These are phyloP conservation scores for Amazonetta brasiliensis DNA, from an alignment of 2,797 vertebrate species.

Conservation along the genomic window DNA sequence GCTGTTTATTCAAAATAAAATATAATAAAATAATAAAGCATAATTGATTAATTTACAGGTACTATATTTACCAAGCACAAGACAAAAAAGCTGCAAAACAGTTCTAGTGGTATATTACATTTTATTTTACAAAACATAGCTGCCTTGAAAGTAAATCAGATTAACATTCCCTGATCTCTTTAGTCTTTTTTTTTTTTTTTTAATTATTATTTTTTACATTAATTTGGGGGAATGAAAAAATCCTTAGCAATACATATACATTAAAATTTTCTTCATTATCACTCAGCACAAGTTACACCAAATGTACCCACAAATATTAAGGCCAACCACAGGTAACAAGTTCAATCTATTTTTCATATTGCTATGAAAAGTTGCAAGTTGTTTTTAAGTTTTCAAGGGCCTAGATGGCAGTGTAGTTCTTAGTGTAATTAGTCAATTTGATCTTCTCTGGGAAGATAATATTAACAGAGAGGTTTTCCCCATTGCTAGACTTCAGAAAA, in stretches of 20 bases:
- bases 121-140: conserved; percentile 54
- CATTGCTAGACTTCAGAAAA: conserved; percentile 82
- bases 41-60: neutral
- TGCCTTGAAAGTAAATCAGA: conserved; percentile 40
- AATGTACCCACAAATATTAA: conserved; percentile 22
- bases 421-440: conserved; percentile 86
- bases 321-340: conserved; percentile 3
- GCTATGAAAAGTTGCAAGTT: neutral
- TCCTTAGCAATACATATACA: conserved; percentile 1
- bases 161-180: neutral
- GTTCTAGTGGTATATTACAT: neutral
- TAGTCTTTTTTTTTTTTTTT: neutral
- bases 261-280: conserved; percentile 16
- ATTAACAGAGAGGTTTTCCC: conserved; percentile 87
- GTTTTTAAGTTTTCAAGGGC: neutral
- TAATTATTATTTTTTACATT: neutral
- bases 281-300: conserved; percentile 11
- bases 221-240: neutral
- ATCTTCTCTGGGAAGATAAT: conserved; percentile 94
- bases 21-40: neutral
- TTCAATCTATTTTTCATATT: neutral
- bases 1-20: conserved; percentile 54
- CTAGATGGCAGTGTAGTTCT: conserved; percentile 88
- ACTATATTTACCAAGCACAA: neutral
- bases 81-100: neutral